Evolutionary conservation across 2,888 invertebrate genomes (phyloP).

Genomic region (Hemaris fuciformis): DNA sequence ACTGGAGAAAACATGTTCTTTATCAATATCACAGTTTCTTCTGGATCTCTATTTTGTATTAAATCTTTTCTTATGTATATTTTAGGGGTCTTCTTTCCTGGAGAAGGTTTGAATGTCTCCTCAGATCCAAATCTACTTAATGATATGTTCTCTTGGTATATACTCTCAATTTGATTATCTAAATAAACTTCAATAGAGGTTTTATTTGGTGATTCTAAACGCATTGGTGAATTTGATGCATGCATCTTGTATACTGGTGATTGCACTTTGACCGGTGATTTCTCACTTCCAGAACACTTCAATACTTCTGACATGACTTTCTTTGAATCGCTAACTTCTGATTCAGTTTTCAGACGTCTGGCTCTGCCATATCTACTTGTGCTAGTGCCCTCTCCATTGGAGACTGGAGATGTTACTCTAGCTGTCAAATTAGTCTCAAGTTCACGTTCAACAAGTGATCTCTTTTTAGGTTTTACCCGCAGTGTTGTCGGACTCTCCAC

Average conservation of each 20-base stretch:
- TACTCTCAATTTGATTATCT: slow-evolving; percentile 61
- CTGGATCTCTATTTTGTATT: slow-evolving; percentile 63
- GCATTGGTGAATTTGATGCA: slow-evolving; percentile 63
- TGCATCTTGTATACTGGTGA: slow-evolving; percentile 67
- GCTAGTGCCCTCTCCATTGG: slow-evolving; percentile 44
- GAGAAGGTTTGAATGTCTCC: slow-evolving; percentile 42
- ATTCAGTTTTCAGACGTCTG: slow-evolving; percentile 74
- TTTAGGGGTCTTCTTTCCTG: slow-evolving; percentile 55
- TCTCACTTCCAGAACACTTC: slow-evolving; percentile 48
- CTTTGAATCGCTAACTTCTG: slow-evolving; percentile 63
- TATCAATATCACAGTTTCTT: slow-evolving; percentile 57
- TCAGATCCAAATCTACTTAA: slow-evolving; percentile 59
- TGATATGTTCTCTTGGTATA: slow-evolving; percentile 63
- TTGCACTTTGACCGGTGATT: slow-evolving; percentile 46
- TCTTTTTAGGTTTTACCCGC: slow-evolving; percentile 64
- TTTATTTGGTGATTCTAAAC: slow-evolving; percentile 46
- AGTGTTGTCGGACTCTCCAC: slow-evolving; percentile 34
- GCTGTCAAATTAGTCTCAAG: slow-evolving; percentile 70
- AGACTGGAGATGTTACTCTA: slow-evolving; percentile 60
- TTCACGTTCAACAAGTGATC: slow-evolving; percentile 69
- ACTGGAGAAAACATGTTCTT: slow-evolving; percentile 66
- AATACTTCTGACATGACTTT: slow-evolving; percentile 46
- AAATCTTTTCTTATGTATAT: slow-evolving; percentile 69
- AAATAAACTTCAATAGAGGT: slow-evolving; percentile 35
- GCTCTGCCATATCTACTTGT: slow-evolving; percentile 83